Evolutionary conservation across 2,113 vertebrate genomes (phyloP).

Genomic region (Aldabrachelys gigantea): DNA sequence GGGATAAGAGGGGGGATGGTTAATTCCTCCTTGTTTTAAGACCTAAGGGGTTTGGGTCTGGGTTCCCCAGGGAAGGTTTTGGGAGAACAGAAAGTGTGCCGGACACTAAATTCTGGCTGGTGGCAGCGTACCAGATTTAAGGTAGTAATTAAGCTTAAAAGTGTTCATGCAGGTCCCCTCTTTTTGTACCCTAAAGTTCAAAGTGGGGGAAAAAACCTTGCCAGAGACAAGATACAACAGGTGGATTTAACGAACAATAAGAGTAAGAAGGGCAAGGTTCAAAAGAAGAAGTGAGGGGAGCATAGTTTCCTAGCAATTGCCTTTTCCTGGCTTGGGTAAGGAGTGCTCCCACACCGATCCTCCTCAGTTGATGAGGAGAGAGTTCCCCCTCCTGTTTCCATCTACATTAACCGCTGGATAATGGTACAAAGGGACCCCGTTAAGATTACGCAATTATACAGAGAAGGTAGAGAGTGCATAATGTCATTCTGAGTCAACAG

Average conservation of each 20-base stretch:
- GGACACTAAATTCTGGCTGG: too few relatives aligned
- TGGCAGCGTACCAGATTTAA: too few relatives aligned
- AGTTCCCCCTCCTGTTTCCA: background rate
- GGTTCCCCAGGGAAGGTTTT: too few relatives aligned
- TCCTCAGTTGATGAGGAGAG: background rate
- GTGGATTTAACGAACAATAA: background rate
- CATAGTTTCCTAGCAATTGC: background rate
- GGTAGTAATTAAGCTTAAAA: too few relatives aligned
- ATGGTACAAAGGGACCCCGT: background rate
- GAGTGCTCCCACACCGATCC: background rate
- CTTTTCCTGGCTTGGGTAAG: background rate
- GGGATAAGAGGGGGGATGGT: too few relatives aligned
- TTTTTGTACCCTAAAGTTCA: too few relatives aligned
- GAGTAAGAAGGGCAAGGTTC: background rate
- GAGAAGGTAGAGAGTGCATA: background rate
- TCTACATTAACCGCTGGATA: background rate
- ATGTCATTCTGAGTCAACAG: background rate
- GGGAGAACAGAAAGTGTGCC: too few relatives aligned
- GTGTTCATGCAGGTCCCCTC: too few relatives aligned
- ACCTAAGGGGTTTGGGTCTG: too few relatives aligned
- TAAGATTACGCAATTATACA: background rate
- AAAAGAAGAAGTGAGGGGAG: background rate
- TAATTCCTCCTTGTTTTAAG: too few relatives aligned
- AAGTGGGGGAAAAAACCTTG: too few relatives aligned
- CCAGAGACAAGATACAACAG: background rate